These are phyloP conservation scores for Lepisosteus osseus DNA, from an alignment of 2,113 vertebrate genomes.

Conservation along the genomic window DNA sequence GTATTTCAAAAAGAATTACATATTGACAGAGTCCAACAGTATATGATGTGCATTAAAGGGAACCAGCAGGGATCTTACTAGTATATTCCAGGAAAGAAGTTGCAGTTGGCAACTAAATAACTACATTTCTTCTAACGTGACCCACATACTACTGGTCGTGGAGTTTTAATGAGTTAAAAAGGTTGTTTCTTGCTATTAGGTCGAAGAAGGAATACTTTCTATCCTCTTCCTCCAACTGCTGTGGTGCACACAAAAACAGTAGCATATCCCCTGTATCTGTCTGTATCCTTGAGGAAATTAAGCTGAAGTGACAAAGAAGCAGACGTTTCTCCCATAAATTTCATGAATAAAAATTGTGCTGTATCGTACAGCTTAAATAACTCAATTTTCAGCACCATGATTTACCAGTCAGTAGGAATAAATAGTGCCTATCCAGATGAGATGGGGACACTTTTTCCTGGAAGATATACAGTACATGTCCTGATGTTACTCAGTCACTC, in stretches of 20 bases:
- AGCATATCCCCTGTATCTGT: not conserved
- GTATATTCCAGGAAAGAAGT: not conserved
- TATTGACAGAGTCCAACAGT: not conserved
- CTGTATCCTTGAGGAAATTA: not conserved
- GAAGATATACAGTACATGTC: too few species aligned
- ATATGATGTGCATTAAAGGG: not conserved
- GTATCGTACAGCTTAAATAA: too few species aligned
- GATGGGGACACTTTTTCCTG: too few species aligned
- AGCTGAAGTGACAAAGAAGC: not conserved
- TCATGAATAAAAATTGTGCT: too few species aligned
- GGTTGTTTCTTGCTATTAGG: not conserved
- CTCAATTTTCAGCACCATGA: too few species aligned
- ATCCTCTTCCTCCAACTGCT: not conserved
- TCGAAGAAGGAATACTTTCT: not conserved
- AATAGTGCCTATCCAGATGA: too few species aligned
- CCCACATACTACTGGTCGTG: not conserved
- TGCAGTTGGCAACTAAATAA: not conserved
- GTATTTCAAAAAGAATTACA: slow-evolving; percentile 5
- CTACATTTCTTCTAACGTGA: not conserved
- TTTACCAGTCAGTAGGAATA: too few species aligned
- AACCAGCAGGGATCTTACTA: not conserved
- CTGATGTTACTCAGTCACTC: too few species aligned
- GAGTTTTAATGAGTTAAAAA: not conserved
- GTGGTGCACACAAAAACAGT: not conserved
- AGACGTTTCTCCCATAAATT: too few species aligned